Percentiles rank a stretch among this genome's conserved stretches.
These are phyloP conservation scores for Coenobita brevimanus DNA, from an alignment of 1,140 invertebrate species.

Conservation along the genomic window DNA sequence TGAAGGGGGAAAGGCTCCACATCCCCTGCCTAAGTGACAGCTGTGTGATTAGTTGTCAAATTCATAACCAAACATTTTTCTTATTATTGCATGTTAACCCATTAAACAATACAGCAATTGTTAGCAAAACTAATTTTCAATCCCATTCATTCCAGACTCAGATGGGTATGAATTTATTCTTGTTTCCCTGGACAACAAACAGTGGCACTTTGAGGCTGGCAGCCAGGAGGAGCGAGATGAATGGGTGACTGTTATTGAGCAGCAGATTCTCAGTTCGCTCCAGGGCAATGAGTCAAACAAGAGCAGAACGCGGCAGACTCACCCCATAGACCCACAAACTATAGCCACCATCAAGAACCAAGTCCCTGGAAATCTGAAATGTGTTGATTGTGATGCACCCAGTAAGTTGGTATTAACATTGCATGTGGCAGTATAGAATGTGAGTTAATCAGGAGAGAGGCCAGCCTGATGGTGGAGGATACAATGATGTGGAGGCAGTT, in stretches of 20 bases:
- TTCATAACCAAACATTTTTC: too few relatives aligned
- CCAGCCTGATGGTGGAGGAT: too few relatives aligned
- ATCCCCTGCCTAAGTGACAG: too few relatives aligned
- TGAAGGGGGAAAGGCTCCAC: too few relatives aligned
- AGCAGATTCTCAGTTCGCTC: conserved; percentile 89
- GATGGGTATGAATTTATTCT: conserved; percentile 97
- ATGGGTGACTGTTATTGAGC: conserved; percentile 97
- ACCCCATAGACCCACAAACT: conserved; percentile 78
- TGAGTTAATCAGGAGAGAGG: too few relatives aligned
- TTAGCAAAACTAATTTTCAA: too few relatives aligned
- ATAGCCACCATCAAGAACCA: conserved; percentile 79
- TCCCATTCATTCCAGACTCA: conserved; percentile 77
- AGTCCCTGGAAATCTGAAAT: conserved; percentile 91
- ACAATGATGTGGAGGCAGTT: too few relatives aligned
- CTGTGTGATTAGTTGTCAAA: too few relatives aligned
- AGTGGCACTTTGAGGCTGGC: conserved; percentile 97
- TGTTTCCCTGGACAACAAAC: conserved; percentile 95
- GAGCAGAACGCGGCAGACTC: conserved; percentile 78
- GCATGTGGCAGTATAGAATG: neutral
- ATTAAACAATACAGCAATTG: too few relatives aligned
- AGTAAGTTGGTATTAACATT: conserved; percentile 77
- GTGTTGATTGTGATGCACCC: conserved; percentile 93
- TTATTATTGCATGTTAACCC: too few relatives aligned
- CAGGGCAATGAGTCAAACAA: conserved; percentile 87
- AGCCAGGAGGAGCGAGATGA: conserved; percentile 93